Conservation (phyloP, 2,888 invertebrate genomes). For the Melinaea marsaeus region DNA sequence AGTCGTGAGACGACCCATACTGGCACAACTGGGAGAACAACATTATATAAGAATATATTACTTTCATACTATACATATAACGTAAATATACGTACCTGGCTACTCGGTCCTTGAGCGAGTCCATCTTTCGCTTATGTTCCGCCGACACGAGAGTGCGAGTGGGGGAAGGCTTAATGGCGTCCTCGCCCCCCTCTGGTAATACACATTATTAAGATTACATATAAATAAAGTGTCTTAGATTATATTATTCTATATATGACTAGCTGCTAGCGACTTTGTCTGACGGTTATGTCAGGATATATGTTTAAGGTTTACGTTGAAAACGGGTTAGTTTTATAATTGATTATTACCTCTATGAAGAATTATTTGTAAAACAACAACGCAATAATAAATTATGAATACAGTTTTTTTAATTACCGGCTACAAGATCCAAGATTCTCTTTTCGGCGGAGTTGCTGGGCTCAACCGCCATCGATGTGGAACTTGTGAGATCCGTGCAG, state of each 20-base stretch:
- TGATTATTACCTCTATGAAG: no score
- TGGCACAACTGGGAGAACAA: conserved; percentile 48
- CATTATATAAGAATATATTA: background rate
- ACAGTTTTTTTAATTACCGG: conserved; percentile 54
- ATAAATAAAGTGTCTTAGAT: no score
- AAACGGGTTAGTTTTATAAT: no score
- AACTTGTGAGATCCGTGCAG: conserved; percentile 75
- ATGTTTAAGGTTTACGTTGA: no score
- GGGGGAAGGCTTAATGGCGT: conserved; percentile 81
- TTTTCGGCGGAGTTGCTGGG: conserved; percentile 84
- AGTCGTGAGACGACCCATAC: conserved; percentile 50
- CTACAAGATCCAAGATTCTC: conserved; percentile 84
- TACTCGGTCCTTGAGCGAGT: conserved; percentile 82
- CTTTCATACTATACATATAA: background rate
- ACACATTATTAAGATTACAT: background rate
- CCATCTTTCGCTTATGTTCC: conserved; percentile 86
- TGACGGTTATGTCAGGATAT: no score
- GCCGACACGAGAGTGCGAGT: conserved; percentile 77
- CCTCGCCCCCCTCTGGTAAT: conserved; percentile 68
- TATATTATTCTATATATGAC: no score
- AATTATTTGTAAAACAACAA: no score
- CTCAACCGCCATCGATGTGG: conserved; percentile 87
- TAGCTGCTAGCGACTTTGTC: no score
- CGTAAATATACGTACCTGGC: conserved; percentile 48
- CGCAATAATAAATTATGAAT: no score